These are phyloP conservation scores for Apogon talboti DNA, from an alignment of 2,797 vertebrate genomes.

Conservation along the genomic window DNA sequence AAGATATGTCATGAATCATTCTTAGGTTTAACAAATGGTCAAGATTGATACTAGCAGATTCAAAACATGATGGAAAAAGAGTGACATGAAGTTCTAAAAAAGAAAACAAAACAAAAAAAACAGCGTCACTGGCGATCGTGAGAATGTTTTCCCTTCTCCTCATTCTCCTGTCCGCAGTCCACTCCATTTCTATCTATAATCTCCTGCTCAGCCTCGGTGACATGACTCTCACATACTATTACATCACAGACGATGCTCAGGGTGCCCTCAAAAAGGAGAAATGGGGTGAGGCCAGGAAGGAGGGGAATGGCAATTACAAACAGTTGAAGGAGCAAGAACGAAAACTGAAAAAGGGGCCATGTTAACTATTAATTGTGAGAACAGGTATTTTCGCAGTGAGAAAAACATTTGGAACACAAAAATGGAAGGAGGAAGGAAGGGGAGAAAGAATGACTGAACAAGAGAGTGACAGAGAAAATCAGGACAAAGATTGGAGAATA, in stretches of 20 bases:
- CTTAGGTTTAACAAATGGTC: slow-evolving; percentile 10
- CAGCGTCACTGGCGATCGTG: not conserved
- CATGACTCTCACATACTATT: slow-evolving; percentile 55
- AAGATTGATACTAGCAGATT: slow-evolving; percentile 1
- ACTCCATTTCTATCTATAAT: slow-evolving; percentile 52
- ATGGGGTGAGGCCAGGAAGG: slow-evolving; percentile 1
- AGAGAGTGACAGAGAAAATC: slow-evolving; percentile 43
- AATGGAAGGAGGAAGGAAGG: slow-evolving; percentile 7
- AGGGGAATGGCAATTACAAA: not conserved
- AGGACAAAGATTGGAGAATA: slow-evolving; percentile 32
- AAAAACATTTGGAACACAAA: slow-evolving; percentile 7
- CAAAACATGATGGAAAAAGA: slow-evolving; percentile 6
- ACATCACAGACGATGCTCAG: slow-evolving; percentile 47
- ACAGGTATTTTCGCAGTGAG: not conserved
- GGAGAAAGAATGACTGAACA: slow-evolving; percentile 10
- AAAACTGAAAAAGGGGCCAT: no score
- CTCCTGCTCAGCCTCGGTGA: slow-evolving; percentile 39
- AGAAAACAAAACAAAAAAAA: not conserved
- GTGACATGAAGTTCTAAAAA: slow-evolving; percentile 24
- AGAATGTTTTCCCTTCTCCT: slow-evolving; percentile 4
- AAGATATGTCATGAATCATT: not conserved
- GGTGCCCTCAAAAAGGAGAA: slow-evolving; percentile 28
- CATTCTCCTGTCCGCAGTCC: slow-evolving; percentile 32
- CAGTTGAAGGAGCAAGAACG: no score
- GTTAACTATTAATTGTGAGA: not conserved